Conservation (phyloP, 2,888 invertebrate genomes). For the Brenthis daphne region DNA sequence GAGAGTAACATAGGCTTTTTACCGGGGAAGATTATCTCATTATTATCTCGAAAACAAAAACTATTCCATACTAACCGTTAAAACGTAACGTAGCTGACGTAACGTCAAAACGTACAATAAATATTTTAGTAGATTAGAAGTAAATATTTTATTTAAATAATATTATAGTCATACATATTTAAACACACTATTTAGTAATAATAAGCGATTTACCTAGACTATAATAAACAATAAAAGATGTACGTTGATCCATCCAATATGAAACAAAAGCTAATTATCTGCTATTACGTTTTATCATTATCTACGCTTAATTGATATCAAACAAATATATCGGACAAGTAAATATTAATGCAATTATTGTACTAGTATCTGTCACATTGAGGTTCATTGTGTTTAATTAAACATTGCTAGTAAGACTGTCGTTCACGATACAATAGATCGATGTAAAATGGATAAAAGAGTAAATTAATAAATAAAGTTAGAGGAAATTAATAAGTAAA, state of each 20-base stretch:
- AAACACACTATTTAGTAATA: neutral
- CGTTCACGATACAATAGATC: constrained; percentile 48
- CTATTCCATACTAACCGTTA: no score
- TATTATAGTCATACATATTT: neutral
- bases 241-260: constrained; percentile 44
- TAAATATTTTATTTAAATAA: neutral
- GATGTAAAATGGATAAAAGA: constrained; percentile 58
- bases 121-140: no score
- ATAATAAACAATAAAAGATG: constrained; percentile 30
- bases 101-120: no score
- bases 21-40: no score
- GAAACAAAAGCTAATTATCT: constrained; percentile 48
- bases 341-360: constrained; percentile 62
- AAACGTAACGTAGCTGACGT: no score
- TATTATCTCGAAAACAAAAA: no score
- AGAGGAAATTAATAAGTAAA: constrained; percentile 29
- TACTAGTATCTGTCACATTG: constrained; percentile 47
- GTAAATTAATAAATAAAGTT: constrained; percentile 29
- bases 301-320: constrained; percentile 71
- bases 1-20: no score
- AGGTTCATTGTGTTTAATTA: constrained; percentile 59
- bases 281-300: constrained; percentile 58
- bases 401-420: constrained; percentile 53
- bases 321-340: constrained; percentile 70
- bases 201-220: neutral